Conservation (phyloP, 2,113 vertebrate species). For the Anguilla rostrata region DNA sequence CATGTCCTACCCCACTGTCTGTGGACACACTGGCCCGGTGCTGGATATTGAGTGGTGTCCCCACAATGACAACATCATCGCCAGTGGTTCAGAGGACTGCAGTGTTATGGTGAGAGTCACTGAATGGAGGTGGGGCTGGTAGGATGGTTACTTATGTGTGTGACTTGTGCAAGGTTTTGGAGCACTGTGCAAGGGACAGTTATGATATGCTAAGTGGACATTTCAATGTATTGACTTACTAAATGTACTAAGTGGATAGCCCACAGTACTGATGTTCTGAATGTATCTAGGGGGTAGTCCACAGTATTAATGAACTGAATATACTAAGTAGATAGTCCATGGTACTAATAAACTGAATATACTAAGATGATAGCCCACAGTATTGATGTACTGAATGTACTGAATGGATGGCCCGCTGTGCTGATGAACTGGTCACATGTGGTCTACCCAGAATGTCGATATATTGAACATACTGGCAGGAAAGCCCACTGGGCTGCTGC, state of each 20-base stretch:
- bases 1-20: constrained; percentile 80
- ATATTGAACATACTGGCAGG: background rate
- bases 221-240: background rate
- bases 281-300: too few relatives aligned
- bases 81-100: constrained; percentile 88
- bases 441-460: background rate
- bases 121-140: background rate
- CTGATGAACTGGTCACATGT: background rate
- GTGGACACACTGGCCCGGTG: constrained; percentile 85
- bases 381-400: background rate
- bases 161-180: background rate
- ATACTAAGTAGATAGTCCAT: background rate
- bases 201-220: background rate
- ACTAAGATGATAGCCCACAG: background rate
- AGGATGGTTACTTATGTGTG: background rate
- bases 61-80: constrained; percentile 88
- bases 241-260: background rate
- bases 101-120: constrained; percentile 75
- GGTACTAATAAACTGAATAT: background rate
- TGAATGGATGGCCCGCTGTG: background rate
- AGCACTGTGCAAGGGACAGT: background rate
- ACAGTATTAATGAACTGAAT: too few relatives aligned
- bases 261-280: background rate
- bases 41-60: constrained; percentile 89
- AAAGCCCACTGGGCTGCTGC: background rate